Conservation (phyloP, 2,888 invertebrate genomes). For the Microctonus hyperodae region DNA sequence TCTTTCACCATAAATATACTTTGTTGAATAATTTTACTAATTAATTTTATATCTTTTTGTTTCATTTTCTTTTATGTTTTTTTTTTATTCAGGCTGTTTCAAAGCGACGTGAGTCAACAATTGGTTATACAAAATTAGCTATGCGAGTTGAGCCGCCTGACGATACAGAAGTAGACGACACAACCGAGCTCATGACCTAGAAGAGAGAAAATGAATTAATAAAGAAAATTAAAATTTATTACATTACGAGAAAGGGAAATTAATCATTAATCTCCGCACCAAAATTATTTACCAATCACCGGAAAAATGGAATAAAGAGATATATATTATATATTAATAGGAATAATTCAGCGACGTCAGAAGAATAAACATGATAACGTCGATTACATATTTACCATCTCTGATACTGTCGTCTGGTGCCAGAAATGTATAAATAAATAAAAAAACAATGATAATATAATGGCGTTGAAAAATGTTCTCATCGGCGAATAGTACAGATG, state of each 20-base stretch:
- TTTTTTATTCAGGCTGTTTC: conserved; percentile 50
- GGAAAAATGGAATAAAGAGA: background rate
- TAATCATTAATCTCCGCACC: conserved; percentile 16
- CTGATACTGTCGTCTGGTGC: background rate
- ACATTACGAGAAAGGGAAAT: background rate
- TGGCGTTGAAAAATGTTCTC: background rate
- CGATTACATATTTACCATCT: background rate
- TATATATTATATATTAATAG: background rate
- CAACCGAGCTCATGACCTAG: conserved; percentile 60
- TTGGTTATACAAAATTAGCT: conserved; percentile 59
- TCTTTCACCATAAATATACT: background rate
- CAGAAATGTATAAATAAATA: background rate
- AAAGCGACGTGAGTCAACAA: conserved; percentile 52
- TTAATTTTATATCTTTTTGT: background rate
- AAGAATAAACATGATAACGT: background rate
- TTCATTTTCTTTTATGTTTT: background rate
- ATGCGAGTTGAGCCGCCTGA: conserved; percentile 57
- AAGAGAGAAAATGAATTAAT: conserved; percentile 14
- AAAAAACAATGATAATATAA: background rate
- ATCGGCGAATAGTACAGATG: background rate
- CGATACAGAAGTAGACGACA: conserved; percentile 57
- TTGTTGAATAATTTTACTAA: background rate
- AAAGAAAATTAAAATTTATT: conserved; percentile 9
- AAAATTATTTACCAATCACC: conserved; percentile 6
- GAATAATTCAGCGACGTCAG: background rate